Evolutionary conservation across 2,113 vertebrate species (phyloP).

Genomic region (Gopherus evgoodei): DNA sequence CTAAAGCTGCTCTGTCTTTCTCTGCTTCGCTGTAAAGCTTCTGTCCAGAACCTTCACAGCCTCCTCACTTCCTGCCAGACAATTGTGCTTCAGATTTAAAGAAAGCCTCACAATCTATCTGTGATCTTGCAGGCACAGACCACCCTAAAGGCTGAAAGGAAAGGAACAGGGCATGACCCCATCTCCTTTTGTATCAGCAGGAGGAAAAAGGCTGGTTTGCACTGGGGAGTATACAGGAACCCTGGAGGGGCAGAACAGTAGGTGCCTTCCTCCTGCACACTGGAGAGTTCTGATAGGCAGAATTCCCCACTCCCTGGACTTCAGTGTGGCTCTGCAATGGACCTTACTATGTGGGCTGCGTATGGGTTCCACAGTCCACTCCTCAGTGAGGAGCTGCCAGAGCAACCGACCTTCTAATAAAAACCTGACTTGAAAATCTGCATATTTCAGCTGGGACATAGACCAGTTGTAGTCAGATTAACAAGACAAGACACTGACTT

Average conservation of each 20-base stretch:
- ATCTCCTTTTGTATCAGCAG: not conserved
- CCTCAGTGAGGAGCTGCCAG: not conserved
- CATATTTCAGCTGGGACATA: not conserved
- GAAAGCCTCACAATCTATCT: not conserved
- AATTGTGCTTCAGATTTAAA: not conserved
- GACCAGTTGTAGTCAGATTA: not conserved
- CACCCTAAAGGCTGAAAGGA: too few relatives aligned
- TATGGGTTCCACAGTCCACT: too few relatives aligned
- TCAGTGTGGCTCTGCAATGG: not conserved
- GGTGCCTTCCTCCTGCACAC: not conserved
- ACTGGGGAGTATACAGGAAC: accelerated
- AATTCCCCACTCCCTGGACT: not conserved
- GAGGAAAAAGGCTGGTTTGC: not conserved
- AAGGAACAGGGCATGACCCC: too few relatives aligned
- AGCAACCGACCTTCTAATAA: not conserved
- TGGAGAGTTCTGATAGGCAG: not conserved
- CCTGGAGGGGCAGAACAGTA: not conserved
- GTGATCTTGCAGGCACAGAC: not conserved
- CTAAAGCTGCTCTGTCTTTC: not conserved
- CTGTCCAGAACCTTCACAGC: not conserved
- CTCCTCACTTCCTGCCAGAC: accelerated
- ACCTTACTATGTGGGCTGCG: not conserved
- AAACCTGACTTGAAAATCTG: not conserved
- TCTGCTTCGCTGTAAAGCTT: not conserved
- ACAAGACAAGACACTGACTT: not conserved